Conservation (phyloP, 1,140 invertebrate species). For the Acromyrmex echinatior region DNA sequence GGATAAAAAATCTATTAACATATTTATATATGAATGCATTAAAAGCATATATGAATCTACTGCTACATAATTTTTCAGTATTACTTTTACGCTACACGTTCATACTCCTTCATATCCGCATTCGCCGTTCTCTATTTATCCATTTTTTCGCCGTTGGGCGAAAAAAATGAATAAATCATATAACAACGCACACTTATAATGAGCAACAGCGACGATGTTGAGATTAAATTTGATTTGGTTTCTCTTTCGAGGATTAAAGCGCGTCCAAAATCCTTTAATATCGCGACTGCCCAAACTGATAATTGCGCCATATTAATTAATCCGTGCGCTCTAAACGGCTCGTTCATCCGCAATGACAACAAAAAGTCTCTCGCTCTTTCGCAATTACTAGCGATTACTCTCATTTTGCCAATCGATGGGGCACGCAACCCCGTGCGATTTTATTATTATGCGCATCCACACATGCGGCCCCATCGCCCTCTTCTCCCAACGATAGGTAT, state of each 20-base stretch:
- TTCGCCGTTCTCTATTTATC: not conserved
- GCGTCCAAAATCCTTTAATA: conserved; percentile 46
- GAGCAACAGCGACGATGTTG: conserved; percentile 6
- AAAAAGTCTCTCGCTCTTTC: conserved; percentile 58
- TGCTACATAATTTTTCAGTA: not conserved
- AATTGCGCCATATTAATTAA: conserved; percentile 67
- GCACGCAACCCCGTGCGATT: conserved; percentile 55
- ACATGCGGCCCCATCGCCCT: not conserved
- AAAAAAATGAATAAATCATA: conserved; percentile 34
- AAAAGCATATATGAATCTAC: not conserved
- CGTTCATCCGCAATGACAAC: conserved; percentile 55
- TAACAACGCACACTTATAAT: conserved; percentile 29
- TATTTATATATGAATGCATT: conserved; percentile 8
- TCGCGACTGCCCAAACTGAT: conserved; percentile 6
- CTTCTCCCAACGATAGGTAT: not conserved
- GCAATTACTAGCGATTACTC: conserved; percentile 69
- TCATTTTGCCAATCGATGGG: conserved; percentile 64
- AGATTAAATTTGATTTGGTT: conserved; percentile 48
- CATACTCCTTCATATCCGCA: not conserved
- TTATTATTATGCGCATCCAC: conserved; percentile 68
- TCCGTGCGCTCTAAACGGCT: conserved; percentile 35
- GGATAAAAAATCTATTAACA: not conserved
- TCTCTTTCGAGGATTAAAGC: conserved; percentile 41
- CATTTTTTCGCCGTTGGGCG: too few relatives aligned
- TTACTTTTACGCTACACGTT: not conserved